Evolutionary conservation across 1,140 invertebrate genomes (phyloP).

Genomic region (Drosophila ambigua): DNA sequence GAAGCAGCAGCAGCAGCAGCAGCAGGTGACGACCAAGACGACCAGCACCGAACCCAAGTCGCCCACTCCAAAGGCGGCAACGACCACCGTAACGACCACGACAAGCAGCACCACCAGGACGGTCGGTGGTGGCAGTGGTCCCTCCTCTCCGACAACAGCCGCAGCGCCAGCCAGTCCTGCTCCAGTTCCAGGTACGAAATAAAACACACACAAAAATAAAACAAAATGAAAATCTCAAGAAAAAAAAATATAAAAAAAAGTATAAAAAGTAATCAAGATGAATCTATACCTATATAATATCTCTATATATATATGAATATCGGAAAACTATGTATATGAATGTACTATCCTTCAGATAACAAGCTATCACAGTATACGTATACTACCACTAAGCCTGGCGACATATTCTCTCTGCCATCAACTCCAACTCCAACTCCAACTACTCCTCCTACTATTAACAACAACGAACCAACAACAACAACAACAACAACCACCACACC

Average conservation of each 20-base stretch:
- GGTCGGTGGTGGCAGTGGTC: neutral
- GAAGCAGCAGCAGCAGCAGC: constrained; percentile 41
- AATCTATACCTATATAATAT: constrained; percentile 28
- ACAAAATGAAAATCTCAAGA: constrained; percentile 17
- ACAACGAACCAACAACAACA: constrained; percentile 73
- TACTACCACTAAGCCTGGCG: constrained; percentile 82
- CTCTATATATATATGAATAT: constrained; percentile 34
- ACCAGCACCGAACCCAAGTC: constrained; percentile 64
- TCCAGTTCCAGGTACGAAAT: constrained; percentile 79
- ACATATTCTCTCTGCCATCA: constrained; percentile 81
- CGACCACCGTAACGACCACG: constrained; percentile 43
- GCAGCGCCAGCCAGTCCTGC: constrained; percentile 22
- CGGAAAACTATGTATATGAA: constrained; percentile 78
- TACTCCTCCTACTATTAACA: constrained; percentile 80
- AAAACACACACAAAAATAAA: constrained; percentile 46
- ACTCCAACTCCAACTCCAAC: constrained; percentile 76
- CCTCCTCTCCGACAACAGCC: neutral
- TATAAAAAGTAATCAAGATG: constrained; percentile 27
- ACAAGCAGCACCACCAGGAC: constrained; percentile 41
- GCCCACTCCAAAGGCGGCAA: constrained; percentile 32
- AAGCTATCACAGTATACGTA: constrained; percentile 80
- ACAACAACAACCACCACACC: constrained; percentile 29
- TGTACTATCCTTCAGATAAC: constrained; percentile 80
- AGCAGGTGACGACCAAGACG: constrained; percentile 49
- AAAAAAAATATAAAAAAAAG: constrained; percentile 26